A percentile compares a stretch with the other conserved stretches of the same genome.
Evolutionary conservation across 2,888 invertebrate species (phyloP).

Genomic region (Scaptomyza flava): DNA sequence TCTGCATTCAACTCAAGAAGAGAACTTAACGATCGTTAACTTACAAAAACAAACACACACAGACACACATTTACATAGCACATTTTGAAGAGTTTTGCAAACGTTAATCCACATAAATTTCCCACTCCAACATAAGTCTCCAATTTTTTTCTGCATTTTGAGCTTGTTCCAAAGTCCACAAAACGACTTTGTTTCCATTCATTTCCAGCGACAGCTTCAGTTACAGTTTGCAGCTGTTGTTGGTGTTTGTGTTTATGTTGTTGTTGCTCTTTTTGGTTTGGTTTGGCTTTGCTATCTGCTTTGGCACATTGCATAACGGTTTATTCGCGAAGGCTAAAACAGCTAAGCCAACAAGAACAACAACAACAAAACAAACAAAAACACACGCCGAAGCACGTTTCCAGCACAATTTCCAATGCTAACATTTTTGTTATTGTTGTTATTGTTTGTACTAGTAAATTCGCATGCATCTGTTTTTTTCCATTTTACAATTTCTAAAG

Average conservation of each 20-base stretch:
- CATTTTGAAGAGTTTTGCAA: conserved; percentile 2
- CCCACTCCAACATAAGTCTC: conserved; percentile 7
- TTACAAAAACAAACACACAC: neutral
- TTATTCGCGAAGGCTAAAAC: conserved; percentile 73
- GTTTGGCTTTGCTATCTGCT: conserved; percentile 45
- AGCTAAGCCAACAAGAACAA: conserved; percentile 36
- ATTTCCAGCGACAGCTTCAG: conserved; percentile 41
- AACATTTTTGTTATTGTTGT: conserved; percentile 33
- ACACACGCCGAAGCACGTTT: conserved; percentile 56
- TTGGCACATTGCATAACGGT: conserved; percentile 77
- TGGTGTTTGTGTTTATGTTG: conserved; percentile 4
- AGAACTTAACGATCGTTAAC: conserved; percentile 9
- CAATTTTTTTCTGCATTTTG: conserved; percentile 3
- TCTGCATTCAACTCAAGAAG: neutral
- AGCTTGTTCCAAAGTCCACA: conserved; percentile 54
- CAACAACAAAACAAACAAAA: conserved; percentile 43
- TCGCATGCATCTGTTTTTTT: conserved; percentile 38
- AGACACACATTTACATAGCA: neutral
- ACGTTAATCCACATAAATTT: conserved; percentile 19
- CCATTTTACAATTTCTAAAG: conserved; percentile 37
- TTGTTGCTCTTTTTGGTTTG: neutral
- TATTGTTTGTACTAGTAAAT: conserved; percentile 17
- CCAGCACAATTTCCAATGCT: conserved; percentile 54
- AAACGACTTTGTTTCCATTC: conserved; percentile 40
- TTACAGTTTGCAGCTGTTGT: conserved; percentile 47